A percentile compares a stretch with the other conserved stretches of the same genome.
Conservation (phyloP, 2,797 vertebrate genomes). For the Scarus forsteni region DNA sequence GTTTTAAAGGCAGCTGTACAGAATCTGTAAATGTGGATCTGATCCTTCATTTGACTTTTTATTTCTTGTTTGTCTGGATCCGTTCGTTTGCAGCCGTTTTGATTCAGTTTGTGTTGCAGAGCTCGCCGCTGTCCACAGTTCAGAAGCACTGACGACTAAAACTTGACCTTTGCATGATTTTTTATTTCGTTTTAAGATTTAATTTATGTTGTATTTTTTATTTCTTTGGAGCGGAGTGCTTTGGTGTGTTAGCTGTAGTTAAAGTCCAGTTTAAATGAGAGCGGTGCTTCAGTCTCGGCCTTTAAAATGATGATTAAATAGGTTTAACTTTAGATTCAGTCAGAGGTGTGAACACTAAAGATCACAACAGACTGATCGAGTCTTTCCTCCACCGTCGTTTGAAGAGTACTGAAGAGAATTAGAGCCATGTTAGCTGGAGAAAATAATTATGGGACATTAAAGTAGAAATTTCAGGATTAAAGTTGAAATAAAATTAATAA, state of each 20-base stretch:
- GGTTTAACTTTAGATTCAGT: too few relatives aligned
- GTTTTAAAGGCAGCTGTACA: slow-evolving; percentile 6
- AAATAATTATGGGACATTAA: too few relatives aligned
- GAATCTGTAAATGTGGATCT: slow-evolving; percentile 19
- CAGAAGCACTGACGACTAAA: slow-evolving; percentile 19
- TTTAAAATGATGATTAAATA: too few relatives aligned
- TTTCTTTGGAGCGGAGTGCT: slow-evolving; percentile 31
- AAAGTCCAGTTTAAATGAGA: not conserved
- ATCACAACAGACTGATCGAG: too few relatives aligned
- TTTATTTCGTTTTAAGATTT: slow-evolving; percentile 50
- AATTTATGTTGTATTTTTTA: slow-evolving; percentile 38
- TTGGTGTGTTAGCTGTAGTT: slow-evolving; percentile 26
- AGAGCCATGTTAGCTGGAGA: too few relatives aligned
- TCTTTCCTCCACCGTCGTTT: too few relatives aligned
- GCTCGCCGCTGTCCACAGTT: not conserved
- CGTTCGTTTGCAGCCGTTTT: slow-evolving; percentile 24
- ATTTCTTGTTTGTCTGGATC: slow-evolving; percentile 45
- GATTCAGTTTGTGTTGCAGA: slow-evolving; percentile 11
- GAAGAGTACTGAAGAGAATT: too few relatives aligned
- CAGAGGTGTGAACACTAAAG: too few relatives aligned
- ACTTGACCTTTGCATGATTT: slow-evolving; percentile 39
- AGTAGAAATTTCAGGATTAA: too few relatives aligned
- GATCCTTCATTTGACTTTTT: slow-evolving; percentile 15
- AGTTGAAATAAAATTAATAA: too few relatives aligned
- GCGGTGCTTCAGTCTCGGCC: not conserved